Evolutionary conservation across 1,140 invertebrate genomes (phyloP).

Genomic region (Mizuhopecten yessoensis): DNA sequence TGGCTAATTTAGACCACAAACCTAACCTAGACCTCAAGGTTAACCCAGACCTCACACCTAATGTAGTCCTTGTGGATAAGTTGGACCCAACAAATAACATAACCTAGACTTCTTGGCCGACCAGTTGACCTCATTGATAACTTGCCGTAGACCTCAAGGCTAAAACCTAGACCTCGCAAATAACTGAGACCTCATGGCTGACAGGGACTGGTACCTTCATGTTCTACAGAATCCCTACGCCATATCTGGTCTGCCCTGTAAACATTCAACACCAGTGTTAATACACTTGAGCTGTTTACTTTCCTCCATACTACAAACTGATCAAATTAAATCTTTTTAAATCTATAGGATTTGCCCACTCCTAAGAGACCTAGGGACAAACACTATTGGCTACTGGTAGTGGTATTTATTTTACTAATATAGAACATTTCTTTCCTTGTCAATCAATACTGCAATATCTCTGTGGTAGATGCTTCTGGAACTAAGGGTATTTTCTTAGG

Average conservation of each 20-base stretch:
- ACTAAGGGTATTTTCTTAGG: background rate
- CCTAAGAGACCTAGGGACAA: background rate
- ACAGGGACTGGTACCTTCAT: background rate
- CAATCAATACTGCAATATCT: conserved; percentile 16
- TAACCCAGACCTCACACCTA: too few relatives aligned
- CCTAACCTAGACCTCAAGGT: background rate
- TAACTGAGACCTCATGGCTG: too few relatives aligned
- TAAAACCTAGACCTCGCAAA: too few relatives aligned
- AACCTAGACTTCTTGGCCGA: too few relatives aligned
- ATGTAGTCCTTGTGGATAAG: too few relatives aligned
- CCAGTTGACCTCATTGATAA: too few relatives aligned
- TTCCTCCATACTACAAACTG: background rate
- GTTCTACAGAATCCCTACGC: background rate
- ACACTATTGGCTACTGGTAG: background rate
- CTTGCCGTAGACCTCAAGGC: too few relatives aligned
- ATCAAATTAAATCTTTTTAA: conserved; percentile 30
- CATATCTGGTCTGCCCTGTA: background rate
- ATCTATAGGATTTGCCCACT: background rate
- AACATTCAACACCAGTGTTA: background rate
- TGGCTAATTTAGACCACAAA: too few relatives aligned
- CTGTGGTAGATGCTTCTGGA: background rate
- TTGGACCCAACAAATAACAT: too few relatives aligned
- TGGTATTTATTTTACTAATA: conserved; percentile 8
- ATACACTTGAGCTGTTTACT: background rate
- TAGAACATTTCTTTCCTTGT: conserved; percentile 27